Base-by-base conservation (phyloP, 1,140 invertebrate genomes). In the Drosophila bocki region DNA sequence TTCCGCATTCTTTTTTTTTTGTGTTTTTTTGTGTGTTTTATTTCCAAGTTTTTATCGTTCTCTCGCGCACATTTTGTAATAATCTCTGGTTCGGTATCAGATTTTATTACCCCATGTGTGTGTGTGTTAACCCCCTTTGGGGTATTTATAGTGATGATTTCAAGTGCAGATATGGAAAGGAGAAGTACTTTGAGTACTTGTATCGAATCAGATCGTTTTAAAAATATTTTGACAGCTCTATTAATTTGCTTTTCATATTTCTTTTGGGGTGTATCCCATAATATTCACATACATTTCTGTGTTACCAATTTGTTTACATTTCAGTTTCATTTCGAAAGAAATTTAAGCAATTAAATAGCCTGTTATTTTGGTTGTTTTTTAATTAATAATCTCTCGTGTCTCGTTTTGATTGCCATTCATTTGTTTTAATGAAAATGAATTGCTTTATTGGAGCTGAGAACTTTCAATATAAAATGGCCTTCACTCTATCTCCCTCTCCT, bases 141-240 rank as follows among this genome's bases (percentile, higher is more conserved):
- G 45, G 50, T 80, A 87, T 82, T 86, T 83, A 60, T 86, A 82
- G 83, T 79, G 74, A 86, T 86, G 78, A 82, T 45, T 79, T 86
- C 62, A 75, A 58, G 11, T 58, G 35, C 26, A 37, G 19, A 50
- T 37, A 45, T 35, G 35, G 8, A 29, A 8, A 32, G 22, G 29
- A 15, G 11, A 3, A 35, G 50, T 12, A 33, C 8, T 19, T 6
- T 26, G 7, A 26, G 26, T 26, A 26, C 26, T 26, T 26, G 26
- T 26, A 45, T 19, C 9, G 1, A 42, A 17, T 33, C 29, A 12
- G 8, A 37, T 35, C 12, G 17, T 17, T 44, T 44, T 17, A 3
- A 9, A 33, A 33, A 19, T 41, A 68, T 69, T 65, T 50, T 58
- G 65, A 72, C 42, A 70, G 29, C 35, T 39, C 13, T 35, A 71